Conservation (phyloP, 1,140 invertebrate species). For the Drosophila parvula region DNA sequence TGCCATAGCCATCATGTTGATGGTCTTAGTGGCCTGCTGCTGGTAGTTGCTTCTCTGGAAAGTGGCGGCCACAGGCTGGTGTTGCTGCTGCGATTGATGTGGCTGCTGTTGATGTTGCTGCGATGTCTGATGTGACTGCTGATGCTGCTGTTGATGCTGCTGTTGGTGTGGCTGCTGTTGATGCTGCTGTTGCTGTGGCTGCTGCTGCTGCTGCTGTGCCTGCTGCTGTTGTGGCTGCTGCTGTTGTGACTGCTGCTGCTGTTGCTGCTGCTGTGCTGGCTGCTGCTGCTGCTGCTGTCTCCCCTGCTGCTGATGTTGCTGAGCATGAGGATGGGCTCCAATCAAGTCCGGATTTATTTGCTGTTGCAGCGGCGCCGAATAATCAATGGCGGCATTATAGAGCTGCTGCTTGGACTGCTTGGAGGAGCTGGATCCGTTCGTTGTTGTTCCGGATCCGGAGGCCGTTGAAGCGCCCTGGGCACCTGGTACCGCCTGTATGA, state of each 20-base stretch:
- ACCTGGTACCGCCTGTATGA: constrained; percentile 37
- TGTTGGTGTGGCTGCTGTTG: constrained; percentile 38
- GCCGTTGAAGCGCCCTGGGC: constrained; percentile 64
- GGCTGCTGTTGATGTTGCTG: constrained; percentile 23
- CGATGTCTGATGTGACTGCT: constrained; percentile 21
- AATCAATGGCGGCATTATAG: constrained; percentile 77
- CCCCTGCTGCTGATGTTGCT: constrained; percentile 76
- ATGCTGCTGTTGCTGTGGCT: constrained; percentile 26
- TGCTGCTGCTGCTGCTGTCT: constrained; percentile 59
- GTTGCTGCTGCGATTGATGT: constrained; percentile 27
- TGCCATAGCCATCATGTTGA: constrained; percentile 64
- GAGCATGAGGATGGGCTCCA: constrained; percentile 80
- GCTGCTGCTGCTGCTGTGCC: constrained; percentile 52
- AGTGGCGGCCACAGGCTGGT: constrained; percentile 34
- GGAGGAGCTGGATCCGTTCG: constrained; percentile 17
- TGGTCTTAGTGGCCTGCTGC: constrained; percentile 54
- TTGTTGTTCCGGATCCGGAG: constrained; percentile 15
- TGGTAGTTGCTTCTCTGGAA: constrained; percentile 43
- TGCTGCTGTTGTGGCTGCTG: constrained; percentile 15
- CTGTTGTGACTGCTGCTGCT: constrained; percentile 23
- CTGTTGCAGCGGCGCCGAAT: constrained; percentile 79
- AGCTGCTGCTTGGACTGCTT: constrained; percentile 59
- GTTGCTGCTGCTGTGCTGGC: constrained; percentile 43
- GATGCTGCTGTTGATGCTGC: constrained; percentile 23
- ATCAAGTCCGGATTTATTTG: constrained; percentile 81